Evolutionary conservation across 1,140 invertebrate species (phyloP).

Genomic region (Penaeus chinensis): DNA sequence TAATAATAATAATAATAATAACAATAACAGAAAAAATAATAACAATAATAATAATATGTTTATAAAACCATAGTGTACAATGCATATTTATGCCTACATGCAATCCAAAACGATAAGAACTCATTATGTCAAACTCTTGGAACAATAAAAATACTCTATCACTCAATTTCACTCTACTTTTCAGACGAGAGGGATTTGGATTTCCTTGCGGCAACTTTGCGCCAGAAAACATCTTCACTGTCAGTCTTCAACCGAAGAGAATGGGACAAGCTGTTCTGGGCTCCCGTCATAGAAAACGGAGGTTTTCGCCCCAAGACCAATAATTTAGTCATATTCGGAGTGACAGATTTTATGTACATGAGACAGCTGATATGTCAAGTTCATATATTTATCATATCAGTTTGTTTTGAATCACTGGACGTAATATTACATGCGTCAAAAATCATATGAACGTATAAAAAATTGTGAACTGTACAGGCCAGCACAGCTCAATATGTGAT

Average conservation of each 20-base stretch:
- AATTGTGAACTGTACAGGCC: too few relatives aligned
- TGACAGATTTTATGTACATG: neutral
- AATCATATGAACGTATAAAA: neutral
- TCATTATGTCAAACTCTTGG: too few relatives aligned
- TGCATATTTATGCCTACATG: too few relatives aligned
- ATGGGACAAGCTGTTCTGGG: constrained; percentile 5
- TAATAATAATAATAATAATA: too few relatives aligned
- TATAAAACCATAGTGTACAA: too few relatives aligned
- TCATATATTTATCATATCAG: neutral
- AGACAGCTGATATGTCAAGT: neutral
- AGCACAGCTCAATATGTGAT: too few relatives aligned
- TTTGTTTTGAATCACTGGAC: constrained; percentile 3
- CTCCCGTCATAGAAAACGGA: constrained; percentile 20
- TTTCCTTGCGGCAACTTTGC: neutral
- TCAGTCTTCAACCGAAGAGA: constrained; percentile 21
- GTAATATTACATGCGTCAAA: neutral
- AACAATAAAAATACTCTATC: too few relatives aligned
- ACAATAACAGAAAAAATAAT: too few relatives aligned
- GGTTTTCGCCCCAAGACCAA: neutral
- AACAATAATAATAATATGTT: too few relatives aligned
- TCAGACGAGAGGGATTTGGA: constrained; percentile 12
- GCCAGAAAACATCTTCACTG: neutral
- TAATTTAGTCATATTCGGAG: neutral
- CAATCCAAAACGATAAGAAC: too few relatives aligned
- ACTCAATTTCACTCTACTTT: neutral